A percentile compares a stretch with the other conserved stretches of the same genome.
These are phyloP conservation scores for Meloidogyne chitwoodi DNA, from an alignment of 1,140 invertebrate species.

Conservation along the genomic window DNA sequence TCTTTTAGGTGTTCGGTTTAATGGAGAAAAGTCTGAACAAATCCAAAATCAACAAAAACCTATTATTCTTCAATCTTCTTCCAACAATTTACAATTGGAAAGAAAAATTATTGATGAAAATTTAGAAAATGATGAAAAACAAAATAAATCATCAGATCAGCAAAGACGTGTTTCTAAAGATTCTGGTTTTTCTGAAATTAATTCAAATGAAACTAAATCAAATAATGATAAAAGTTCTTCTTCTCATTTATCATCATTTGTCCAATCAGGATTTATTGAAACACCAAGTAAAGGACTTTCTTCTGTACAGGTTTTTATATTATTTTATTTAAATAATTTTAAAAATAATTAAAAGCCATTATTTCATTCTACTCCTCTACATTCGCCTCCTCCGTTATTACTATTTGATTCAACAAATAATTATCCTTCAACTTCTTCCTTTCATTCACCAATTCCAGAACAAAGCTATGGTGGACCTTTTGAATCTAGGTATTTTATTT, in stretches of 20 bases:
- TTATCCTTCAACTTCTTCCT: background rate
- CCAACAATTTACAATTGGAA: background rate
- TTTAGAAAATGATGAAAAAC: background rate
- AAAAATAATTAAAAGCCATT: background rate
- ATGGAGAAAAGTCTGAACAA: background rate
- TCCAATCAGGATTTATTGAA: background rate
- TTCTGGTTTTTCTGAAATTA: background rate
- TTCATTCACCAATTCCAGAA: background rate
- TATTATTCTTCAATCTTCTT: background rate
- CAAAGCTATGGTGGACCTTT: conserved; percentile 14
- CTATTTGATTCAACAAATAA: background rate
- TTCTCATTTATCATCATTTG: background rate
- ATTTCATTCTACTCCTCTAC: background rate
- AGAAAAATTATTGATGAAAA: background rate
- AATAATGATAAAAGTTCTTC: background rate
- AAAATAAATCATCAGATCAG: background rate
- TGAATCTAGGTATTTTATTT: conserved; percentile 9
- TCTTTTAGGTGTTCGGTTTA: conserved; percentile 14
- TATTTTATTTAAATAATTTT: no score
- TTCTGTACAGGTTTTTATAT: background rate
- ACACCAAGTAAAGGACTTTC: conserved; percentile 24
- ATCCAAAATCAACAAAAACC: background rate
- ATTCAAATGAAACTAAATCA: background rate
- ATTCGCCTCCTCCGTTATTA: background rate
- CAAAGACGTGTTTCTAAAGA: background rate